Conservation (phyloP, 2,888 invertebrate species). For the Spisula solida region DNA sequence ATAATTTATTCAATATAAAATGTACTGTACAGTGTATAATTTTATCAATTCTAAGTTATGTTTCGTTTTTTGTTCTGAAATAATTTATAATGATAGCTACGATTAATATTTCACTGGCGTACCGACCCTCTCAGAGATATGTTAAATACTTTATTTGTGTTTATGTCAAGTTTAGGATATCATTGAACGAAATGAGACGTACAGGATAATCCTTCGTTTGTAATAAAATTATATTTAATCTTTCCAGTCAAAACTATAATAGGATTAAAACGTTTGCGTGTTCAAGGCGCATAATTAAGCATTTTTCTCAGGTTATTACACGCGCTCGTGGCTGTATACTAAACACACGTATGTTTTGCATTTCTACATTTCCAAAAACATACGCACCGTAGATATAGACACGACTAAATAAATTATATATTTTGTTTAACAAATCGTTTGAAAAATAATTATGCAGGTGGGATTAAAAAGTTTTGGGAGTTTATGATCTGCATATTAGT, state of each 20-base stretch:
- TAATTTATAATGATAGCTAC: too few relatives aligned
- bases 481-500: too few relatives aligned
- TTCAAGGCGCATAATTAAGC: background rate
- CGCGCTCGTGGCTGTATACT: background rate
- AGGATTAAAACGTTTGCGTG: constrained; percentile 2
- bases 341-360: background rate
- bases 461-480: too few relatives aligned
- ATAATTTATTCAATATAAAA: too few relatives aligned
- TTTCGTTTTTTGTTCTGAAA: too few relatives aligned
- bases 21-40: too few relatives aligned
- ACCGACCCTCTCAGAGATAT: background rate
- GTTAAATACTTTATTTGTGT: background rate
- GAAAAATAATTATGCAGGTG: too few relatives aligned
- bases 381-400: too few relatives aligned
- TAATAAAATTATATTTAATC: background rate
- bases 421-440: too few relatives aligned
- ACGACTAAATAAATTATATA: too few relatives aligned
- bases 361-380: background rate
- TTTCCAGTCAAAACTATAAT: background rate
- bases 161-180: background rate
- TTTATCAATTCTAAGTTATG: too few relatives aligned
- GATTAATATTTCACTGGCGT: too few relatives aligned
- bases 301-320: background rate
- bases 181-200: background rate
- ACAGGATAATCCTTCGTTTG: background rate